Evolutionary conservation across 2,888 invertebrate species (phyloP).

Genomic region (Neuroscelio doddi): DNA sequence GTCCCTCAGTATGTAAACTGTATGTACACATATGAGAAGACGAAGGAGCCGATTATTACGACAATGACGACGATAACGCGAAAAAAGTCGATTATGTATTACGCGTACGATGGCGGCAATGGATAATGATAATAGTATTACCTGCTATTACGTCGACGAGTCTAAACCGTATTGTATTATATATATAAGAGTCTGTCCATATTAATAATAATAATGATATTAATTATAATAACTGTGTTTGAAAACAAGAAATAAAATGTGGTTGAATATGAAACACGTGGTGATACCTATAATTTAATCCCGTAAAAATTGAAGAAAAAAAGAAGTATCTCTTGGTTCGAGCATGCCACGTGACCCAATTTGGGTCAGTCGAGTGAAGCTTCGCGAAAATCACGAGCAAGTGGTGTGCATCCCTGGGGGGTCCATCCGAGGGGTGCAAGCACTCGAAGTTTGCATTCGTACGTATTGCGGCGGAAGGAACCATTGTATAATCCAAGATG

Average conservation of each 20-base stretch:
- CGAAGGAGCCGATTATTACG: conserved; percentile 51
- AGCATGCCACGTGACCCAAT: conserved; percentile 40
- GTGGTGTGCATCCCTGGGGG: conserved; percentile 61
- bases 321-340: conserved; percentile 8
- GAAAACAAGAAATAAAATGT: conserved; percentile 73
- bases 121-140: conserved; percentile 71
- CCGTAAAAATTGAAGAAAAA: too few species aligned
- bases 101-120: conserved; percentile 61
- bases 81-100: conserved; percentile 63
- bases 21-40: conserved; percentile 64
- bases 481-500: conserved; percentile 75
- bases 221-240: conserved; percentile 73
- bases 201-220: conserved; percentile 71
- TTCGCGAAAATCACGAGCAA: conserved; percentile 48
- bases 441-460: conserved; percentile 68
- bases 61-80: conserved; percentile 54
- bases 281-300: too few species aligned
- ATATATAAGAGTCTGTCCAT: conserved; percentile 72
- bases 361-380: conserved; percentile 40
- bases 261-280: conserved; percentile 70
- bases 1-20: conserved; percentile 70
- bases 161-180: conserved; percentile 72
- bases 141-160: conserved; percentile 71
- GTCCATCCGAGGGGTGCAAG: conserved; percentile 60
- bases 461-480: conserved; percentile 70